phyloP scores from a whole-genome alignment of 2,888 invertebrate species.

The Harpalus rubripes region DNA sequence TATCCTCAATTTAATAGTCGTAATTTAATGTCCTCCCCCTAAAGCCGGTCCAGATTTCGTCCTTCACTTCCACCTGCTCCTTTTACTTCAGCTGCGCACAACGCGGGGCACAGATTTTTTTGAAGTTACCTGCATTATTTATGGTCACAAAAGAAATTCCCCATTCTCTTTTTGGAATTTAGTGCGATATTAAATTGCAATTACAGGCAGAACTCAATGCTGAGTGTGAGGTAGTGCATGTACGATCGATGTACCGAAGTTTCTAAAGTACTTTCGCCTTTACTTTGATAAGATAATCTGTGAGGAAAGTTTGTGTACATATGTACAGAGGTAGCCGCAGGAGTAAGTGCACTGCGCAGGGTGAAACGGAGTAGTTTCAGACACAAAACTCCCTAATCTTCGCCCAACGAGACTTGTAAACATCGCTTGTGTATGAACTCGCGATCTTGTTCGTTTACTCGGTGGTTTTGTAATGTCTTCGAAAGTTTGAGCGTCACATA shows the following conservation, averaged over 20 bases:
- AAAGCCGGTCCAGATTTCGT: neutral
- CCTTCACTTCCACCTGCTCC: slow-evolving; percentile 27
- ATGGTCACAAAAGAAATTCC: slow-evolving; percentile 34
- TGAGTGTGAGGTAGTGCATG: neutral
- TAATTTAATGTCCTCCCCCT: neutral
- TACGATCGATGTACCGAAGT: neutral
- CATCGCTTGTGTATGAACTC: slow-evolving; percentile 69
- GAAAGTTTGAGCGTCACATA: slow-evolving; percentile 67
- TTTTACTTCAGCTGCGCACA: slow-evolving; percentile 33
- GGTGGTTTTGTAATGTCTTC: slow-evolving; percentile 70
- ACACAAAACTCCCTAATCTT: slow-evolving; percentile 69
- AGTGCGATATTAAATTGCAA: slow-evolving; percentile 21
- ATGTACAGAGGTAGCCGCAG: slow-evolving; percentile 50
- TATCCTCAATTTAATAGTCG: neutral
- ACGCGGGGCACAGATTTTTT: slow-evolving; percentile 42
- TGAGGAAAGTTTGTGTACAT: slow-evolving; percentile 29
- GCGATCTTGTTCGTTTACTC: slow-evolving; percentile 69
- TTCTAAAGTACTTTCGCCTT: slow-evolving; percentile 26
- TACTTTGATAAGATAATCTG: slow-evolving; percentile 21
- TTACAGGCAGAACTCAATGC: neutral
- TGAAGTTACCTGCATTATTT: slow-evolving; percentile 37
- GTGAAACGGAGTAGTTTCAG: slow-evolving; percentile 23
- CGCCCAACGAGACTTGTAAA: slow-evolving; percentile 71
- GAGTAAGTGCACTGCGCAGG: slow-evolving; percentile 20
- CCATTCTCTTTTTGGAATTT: neutral